Base-by-base conservation (phyloP, 2,888 invertebrate genomes). In the Cheilosia urbana region DNA sequence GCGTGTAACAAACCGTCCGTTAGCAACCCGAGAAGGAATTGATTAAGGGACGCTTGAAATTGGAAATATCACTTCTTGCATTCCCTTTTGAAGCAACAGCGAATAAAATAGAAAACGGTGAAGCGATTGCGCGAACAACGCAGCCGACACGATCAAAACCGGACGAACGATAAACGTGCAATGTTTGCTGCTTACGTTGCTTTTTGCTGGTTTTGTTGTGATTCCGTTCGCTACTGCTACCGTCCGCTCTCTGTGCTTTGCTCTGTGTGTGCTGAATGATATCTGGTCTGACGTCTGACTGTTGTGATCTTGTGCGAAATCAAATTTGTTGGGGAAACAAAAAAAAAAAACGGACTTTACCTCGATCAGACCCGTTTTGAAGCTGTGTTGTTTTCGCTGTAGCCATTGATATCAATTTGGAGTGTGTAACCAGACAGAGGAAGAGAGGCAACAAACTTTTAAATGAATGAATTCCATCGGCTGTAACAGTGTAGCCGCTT, bases 91-190 rank as follows among this genome's bases (percentile, higher is more conserved):
- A 21, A 19, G 60, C 34, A 63, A 49, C 13, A 45, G 51, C 45
- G 27, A 66, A 60, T 47, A 75, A 57, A 51, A 45, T 27, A 1
- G 27, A 27, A 6, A 27, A 27, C 27, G 7, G 27, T 58, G 63
- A 57, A 65, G 58, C 63, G 57, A 78, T 71, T 63, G 58, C 75
- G 42, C 65, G 17, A 73, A 30, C 53, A 47, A 51, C 21, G 21
- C 51, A 21, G 58, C 57, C 34, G 49, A 57, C 62, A 45, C 66
- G 63, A 75, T 63, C 75, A 21, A 83, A 77, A 71, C 78, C 73
- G 69, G 62, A 77, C 78, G 69, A 79, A 65, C 65, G 58, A 75
- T 75, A 75, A 84, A 84, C 75, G 69, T 84, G 73, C 78, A 75
- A 84, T 75, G 75, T 63, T 75, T 30, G 45, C 42, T 66, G 72